Percentiles rank a stretch among this genome's conserved stretches.
These are phyloP conservation scores for Pteronotus mesoamericanus DNA, from an alignment of 2,797 vertebrate genomes.

Conservation along the genomic window DNA sequence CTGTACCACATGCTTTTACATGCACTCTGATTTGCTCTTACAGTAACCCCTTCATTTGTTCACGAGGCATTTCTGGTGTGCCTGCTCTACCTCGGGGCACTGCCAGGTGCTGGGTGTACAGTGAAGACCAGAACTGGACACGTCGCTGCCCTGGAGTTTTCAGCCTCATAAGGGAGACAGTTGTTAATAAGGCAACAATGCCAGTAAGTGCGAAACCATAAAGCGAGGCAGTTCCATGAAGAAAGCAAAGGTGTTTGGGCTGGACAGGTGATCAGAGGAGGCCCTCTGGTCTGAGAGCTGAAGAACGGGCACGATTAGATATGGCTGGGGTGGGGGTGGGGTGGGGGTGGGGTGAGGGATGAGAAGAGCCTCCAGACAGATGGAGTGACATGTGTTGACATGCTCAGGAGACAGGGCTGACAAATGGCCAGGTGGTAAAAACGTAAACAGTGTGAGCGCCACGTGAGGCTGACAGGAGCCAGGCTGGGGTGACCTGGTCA, in stretches of 20 bases:
- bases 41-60: not conserved
- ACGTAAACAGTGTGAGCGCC: not conserved
- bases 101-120: not conserved
- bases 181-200: not conserved
- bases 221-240: not conserved
- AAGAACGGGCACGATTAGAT: not conserved
- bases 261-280: not conserved
- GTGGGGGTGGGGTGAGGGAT: not conserved
- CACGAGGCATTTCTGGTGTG: not conserved
- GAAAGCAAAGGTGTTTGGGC: not conserved
- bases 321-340: not conserved
- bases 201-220: not conserved
- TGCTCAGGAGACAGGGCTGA: not conserved
- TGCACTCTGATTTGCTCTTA: not conserved
- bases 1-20: not conserved
- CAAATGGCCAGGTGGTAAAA: not conserved
- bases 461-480: accelerated
- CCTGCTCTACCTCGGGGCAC: not conserved
- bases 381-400: not conserved
- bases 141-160: not conserved
- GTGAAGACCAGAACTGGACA: not conserved
- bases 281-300: not conserved
- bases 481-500: not conserved
- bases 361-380: not conserved
- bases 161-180: not conserved